Evolutionary conservation across 2,888 invertebrate species (phyloP).

Genomic region (Machimus rusticus): DNA sequence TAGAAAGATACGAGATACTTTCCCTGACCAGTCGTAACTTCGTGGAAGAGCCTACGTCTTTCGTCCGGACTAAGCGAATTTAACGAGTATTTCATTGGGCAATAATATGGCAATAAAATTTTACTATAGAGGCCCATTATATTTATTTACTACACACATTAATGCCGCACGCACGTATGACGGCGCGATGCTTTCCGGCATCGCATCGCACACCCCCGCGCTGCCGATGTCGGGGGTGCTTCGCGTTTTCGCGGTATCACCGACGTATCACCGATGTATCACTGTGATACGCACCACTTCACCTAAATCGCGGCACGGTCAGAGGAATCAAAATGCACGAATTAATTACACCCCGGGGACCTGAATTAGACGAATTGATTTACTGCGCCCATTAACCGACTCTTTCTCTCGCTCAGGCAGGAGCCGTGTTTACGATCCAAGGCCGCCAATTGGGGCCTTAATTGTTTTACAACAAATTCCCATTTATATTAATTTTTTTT

Average conservation of each 20-base stretch:
- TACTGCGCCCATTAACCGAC: neutral
- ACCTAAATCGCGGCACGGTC: neutral
- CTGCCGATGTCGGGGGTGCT: neutral
- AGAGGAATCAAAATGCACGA: neutral
- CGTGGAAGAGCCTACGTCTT: neutral
- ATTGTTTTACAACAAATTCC: slow-evolving; percentile 30
- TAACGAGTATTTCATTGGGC: slow-evolving; percentile 51
- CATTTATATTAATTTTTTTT: neutral
- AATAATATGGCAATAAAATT: slow-evolving; percentile 50
- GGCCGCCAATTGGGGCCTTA: neutral
- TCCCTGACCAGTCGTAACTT: slow-evolving; percentile 25
- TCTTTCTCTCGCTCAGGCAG: neutral
- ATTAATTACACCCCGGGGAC: neutral
- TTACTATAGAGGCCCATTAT: slow-evolving; percentile 46
- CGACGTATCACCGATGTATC: neutral
- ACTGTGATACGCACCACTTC: neutral
- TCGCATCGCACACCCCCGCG: neutral
- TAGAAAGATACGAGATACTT: neutral
- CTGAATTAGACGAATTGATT: slow-evolving; percentile 23
- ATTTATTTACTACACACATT: slow-evolving; percentile 47
- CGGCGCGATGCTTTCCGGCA: neutral
- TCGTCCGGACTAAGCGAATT: slow-evolving; percentile 37
- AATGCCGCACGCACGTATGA: slow-evolving; percentile 28
- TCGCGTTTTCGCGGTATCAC: neutral
- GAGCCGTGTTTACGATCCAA: neutral